phyloP scores from a whole-genome alignment of 2,888 invertebrate genomes.

The Allacma fusca region DNA sequence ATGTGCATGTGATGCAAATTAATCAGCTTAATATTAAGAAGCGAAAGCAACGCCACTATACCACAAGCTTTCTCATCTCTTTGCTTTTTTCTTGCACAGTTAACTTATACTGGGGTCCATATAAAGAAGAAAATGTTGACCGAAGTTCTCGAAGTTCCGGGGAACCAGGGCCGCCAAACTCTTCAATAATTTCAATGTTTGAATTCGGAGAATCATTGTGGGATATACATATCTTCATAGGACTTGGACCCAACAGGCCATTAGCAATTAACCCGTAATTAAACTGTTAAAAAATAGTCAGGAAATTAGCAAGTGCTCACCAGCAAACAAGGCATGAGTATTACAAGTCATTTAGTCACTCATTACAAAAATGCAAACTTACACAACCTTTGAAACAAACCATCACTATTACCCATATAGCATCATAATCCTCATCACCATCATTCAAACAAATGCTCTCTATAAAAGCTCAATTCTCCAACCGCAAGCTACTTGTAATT shows the following conservation, averaged over 20 bases:
- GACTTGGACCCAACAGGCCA: neutral
- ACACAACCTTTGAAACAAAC: too few relatives aligned
- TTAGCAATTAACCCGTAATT: neutral
- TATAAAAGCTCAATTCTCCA: too few relatives aligned
- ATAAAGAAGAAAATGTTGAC: conserved; percentile 2
- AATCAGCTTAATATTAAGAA: neutral
- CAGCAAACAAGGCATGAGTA: neutral
- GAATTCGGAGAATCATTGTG: neutral
- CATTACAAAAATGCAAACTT: too few relatives aligned
- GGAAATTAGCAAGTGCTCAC: neutral
- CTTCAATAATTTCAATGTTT: neutral
- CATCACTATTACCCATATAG: too few relatives aligned
- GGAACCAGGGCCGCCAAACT: neutral
- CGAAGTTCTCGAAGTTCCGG: neutral
- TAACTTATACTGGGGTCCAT: conserved; percentile 17
- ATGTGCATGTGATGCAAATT: neutral
- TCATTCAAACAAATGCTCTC: too few relatives aligned
- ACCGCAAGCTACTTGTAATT: too few relatives aligned
- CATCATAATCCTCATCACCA: too few relatives aligned
- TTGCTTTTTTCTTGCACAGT: conserved; percentile 3
- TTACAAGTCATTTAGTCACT: too few relatives aligned
- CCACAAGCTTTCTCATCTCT: conserved; percentile 10
- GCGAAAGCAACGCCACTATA: conserved; percentile 13
- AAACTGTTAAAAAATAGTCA: neutral
- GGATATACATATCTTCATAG: neutral